Percentiles rank a stretch among this genome's conserved stretches.
Evolutionary conservation across 2,797 vertebrate species (phyloP).

Genomic region (Ceryle rudis): DNA sequence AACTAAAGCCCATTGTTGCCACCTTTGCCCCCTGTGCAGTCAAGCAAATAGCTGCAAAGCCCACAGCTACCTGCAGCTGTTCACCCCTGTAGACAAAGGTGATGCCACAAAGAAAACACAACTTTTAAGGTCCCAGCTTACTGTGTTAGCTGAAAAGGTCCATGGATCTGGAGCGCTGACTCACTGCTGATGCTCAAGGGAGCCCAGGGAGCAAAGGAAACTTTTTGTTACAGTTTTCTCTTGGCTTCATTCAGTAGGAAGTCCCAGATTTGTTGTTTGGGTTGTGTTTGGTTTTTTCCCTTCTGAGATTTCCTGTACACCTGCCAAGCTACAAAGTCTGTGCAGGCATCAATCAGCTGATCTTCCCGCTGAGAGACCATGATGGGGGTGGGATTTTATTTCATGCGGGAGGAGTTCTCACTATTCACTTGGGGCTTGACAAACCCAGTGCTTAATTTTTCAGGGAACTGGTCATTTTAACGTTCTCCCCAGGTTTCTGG

Average conservation of each 20-base stretch:
- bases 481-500: background rate
- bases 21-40: background rate
- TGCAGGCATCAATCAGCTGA: background rate
- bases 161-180: background rate
- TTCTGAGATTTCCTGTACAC: background rate
- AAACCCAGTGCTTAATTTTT: background rate
- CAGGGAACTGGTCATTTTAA: background rate
- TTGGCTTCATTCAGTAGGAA: background rate
- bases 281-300: background rate
- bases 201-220: background rate
- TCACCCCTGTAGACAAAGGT: background rate
- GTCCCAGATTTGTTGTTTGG: background rate
- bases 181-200: background rate
- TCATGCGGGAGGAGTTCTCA: background rate
- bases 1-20: background rate
- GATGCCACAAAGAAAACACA: background rate
- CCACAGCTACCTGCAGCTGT: background rate
- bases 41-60: background rate
- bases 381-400: background rate
- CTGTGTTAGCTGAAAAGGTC: background rate
- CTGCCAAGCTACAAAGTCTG: background rate
- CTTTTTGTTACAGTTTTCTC: background rate
- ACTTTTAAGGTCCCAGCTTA: rapidly evolving
- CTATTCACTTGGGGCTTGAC: background rate
- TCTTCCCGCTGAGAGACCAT: background rate